Evolutionary conservation across 2,797 vertebrate genomes (phyloP), one percentile per base, ranked within the genome.

Genomic region (Cottoperca gobio): DNA sequence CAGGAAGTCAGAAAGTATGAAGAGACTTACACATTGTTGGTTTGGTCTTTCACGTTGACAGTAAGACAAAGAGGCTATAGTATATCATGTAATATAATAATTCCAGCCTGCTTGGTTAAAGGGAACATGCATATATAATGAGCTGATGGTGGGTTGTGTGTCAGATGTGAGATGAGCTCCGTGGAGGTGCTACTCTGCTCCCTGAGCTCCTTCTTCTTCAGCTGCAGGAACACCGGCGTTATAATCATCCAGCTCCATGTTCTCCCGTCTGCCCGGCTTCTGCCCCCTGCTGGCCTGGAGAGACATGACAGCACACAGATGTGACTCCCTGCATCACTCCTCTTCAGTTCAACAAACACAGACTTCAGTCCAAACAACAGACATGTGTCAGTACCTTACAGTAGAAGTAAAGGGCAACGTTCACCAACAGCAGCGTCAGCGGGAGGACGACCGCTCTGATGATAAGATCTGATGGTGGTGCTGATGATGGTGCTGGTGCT

Each of bases 251-350:
- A 43, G 58, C 40, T 45, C 40, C 31, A 17, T 28, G 17, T 42
- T 23, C 17, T 61, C 6, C 17, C 10, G 17, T 45, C 23, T 19
- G 26, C 10, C 17, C 4, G 17, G 6, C 26, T 0, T n/a, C 59
- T 31, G 40, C 11, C 59, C 17, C 26, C 42, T 61, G 19, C 6
- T 31, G 40, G 59, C 40, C 58, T 60, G 58, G 24, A 45, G 2
- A 61, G 24, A 45, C 59, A 61, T 45, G 40, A 61, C 59, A 45
- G 26, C 59, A 59, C 37, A 43, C 23, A 59, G 8, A 59, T 17
- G 8, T 21, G 59, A 26, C 57, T 59, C 60, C 24, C 37, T 39
- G 21, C n/a, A 57, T 39, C 49, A 52, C 49, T 17, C 7, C 2
- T 9, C 24, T 58, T 16, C 12, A 37, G 9, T n/a, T 60, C 17